Evolutionary conservation across 2,888 invertebrate species (phyloP).

Genomic region (Macrosiphum euphorbiae): DNA sequence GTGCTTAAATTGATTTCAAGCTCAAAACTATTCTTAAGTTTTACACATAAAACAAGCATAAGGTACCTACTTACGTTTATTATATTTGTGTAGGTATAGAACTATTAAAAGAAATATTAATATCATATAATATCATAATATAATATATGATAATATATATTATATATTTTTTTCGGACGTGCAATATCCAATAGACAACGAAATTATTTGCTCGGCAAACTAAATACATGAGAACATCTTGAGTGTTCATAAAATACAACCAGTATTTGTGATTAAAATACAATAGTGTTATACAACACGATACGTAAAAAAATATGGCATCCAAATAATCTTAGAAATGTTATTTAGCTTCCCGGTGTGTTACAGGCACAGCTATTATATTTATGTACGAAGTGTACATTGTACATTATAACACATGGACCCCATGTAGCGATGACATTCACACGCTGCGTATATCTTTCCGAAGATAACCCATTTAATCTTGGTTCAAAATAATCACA

Average conservation of each 20-base stretch:
- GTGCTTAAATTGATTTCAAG: neutral
- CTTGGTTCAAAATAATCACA: constrained; percentile 13
- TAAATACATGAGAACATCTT: neutral
- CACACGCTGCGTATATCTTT: neutral
- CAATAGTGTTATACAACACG: neutral
- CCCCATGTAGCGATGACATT: neutral
- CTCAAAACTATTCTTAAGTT: neutral
- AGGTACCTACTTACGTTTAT: neutral
- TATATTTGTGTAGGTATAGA: neutral
- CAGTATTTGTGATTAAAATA: neutral
- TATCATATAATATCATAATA: neutral
- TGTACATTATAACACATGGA: neutral
- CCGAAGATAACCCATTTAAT: neutral
- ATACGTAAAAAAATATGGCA: neutral
- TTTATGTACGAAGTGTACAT: neutral
- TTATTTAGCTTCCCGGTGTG: neutral
- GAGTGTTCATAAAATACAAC: neutral
- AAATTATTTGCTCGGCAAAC: neutral
- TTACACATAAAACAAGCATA: neutral
- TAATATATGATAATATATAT: no score
- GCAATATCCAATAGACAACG: neutral
- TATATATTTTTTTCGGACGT: neutral
- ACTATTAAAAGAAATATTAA: neutral
- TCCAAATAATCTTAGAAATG: neutral
- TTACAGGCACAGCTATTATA: neutral